Evolutionary conservation across 2,888 invertebrate genomes (phyloP), one percentile per base, ranked within the genome.

Genomic region (Iphiclides podalirius): DNA sequence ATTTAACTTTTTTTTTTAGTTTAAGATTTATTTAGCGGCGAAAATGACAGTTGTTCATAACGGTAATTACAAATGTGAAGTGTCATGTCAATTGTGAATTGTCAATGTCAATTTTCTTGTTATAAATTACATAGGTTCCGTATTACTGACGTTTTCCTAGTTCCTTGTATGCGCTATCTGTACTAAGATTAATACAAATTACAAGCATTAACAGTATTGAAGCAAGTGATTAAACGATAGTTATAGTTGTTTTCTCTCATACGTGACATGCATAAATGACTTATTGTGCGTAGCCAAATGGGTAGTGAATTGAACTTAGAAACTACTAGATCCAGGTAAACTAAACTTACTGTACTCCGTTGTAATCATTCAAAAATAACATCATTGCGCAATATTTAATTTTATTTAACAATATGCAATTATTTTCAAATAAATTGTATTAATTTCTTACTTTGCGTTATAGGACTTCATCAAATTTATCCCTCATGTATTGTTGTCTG

Each of bases 221-320:
- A 35, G 17, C 15, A n/a, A 11, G 36, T 42, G 48, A 46, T 52
- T 53, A 33, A 17, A 23, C 7, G 8, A 38, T 13, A 41, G 12
- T 12, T 31, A 31, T 43, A 39, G 89, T 54, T 90, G 91, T 52
- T 90, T 90, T 31, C 74, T 59, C 60, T 55, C 50, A 65, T 68
- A 69, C 42, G 68, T 50, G 50, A 40, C 35, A 36, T 50, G 20
- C 6, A 39, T 36, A n/a, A n/a, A 28, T 20, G 38, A 37, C 9
- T 39, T 35, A 40, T 35, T 45, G 45, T 20, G 36, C n/a, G 35
- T 41, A 36, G 60, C 64, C 82, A 81, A 81, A 87, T 87, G 87
- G 86, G 74, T 75, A 85, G 76, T 76, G 82, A 86, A 80, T 62
- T 83, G 61, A 77, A 79, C 59, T 57, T 78, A 54, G 65, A 74